Evolutionary conservation across 2,888 invertebrate species (phyloP), one percentile per base, ranked within the genome.

Genomic region (Platynereis dumerilii): DNA sequence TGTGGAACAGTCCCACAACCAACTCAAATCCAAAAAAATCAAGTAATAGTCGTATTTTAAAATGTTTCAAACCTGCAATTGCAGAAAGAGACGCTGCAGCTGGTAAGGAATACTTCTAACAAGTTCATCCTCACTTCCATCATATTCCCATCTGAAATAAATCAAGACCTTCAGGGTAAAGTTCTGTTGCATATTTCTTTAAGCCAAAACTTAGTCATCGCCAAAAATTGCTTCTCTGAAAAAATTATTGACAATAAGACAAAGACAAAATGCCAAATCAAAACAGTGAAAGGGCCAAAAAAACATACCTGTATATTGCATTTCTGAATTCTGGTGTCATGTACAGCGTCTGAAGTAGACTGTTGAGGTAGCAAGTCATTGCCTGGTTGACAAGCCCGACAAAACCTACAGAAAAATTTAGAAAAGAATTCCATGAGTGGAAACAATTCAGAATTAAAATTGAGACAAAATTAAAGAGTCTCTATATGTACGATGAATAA

Each of bases 291-390:
- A 42, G 17, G 12, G 12, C 44, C 17, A 17, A 12, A 54, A 20
- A 54, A 15, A 15, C 15, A 29, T 68, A 84, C 85, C 83, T 82
- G 82, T 94, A 94, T 42, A 94, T 85, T 2, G 92, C 92, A 85
- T 94, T 94, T 45, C 94, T 87, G 81, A 94, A 94, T 84, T 94
- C 94, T 0, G 94, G 94, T 1, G 94, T 94, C 93, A 94, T 94
- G 79, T 88, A 94, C 3, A 94, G 86, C 0, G 93, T 91, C 85
- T 94, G 94, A 27, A 94, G 86, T 55, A 94, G 86, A 84, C 93
- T 93, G 85, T 94, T 94, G 65, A 94, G 86, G 81, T 94, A 94
- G 81, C 94, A 94, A 0, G 94, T 94, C 93, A 94, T 94, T 0
- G 93, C 93, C 83, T 93, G 92, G 83, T 93, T 93, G 10, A 93